These are phyloP conservation scores for Meghimatium bilineatum DNA, from an alignment of 2,888 invertebrate genomes.

Conservation along the genomic window DNA sequence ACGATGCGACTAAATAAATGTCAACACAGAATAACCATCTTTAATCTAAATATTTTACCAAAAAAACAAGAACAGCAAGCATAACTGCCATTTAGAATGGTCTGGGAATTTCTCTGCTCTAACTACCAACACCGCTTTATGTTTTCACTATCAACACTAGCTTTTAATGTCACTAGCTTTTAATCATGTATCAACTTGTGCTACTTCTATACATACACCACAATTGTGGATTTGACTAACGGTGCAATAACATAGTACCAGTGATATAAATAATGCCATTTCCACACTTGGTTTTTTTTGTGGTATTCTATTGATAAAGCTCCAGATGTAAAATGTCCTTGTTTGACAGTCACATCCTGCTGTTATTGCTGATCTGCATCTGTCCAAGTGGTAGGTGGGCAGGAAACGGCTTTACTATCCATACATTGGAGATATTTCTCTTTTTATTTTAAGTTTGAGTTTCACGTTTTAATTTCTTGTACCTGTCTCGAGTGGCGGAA, in stretches of 20 bases:
- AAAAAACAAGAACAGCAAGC: background rate
- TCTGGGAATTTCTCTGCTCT: background rate
- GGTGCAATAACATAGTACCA: too few species aligned
- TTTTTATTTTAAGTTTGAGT: background rate
- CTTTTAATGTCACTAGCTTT: too few species aligned
- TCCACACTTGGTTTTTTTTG: too few species aligned
- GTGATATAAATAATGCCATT: too few species aligned
- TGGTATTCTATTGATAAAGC: too few species aligned
- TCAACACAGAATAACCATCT: background rate
- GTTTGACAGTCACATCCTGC: background rate
- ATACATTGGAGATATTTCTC: conserved; percentile 8
- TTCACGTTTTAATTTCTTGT: background rate
- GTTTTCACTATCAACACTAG: background rate
- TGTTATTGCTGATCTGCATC: background rate
- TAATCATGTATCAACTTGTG: too few species aligned
- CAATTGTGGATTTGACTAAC: too few species aligned
- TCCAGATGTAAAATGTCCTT: background rate
- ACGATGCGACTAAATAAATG: background rate
- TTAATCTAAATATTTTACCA: background rate
- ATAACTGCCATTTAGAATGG: background rate
- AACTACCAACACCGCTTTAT: background rate
- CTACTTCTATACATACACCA: too few species aligned
- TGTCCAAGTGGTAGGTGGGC: background rate
- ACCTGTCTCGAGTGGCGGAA: conserved; percentile 20
- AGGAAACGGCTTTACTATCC: conserved; percentile 4